Evolutionary conservation across 2,113 vertebrate species (phyloP), one percentile per base, ranked within the genome.

Genomic region (Ascaphus truei): DNA sequence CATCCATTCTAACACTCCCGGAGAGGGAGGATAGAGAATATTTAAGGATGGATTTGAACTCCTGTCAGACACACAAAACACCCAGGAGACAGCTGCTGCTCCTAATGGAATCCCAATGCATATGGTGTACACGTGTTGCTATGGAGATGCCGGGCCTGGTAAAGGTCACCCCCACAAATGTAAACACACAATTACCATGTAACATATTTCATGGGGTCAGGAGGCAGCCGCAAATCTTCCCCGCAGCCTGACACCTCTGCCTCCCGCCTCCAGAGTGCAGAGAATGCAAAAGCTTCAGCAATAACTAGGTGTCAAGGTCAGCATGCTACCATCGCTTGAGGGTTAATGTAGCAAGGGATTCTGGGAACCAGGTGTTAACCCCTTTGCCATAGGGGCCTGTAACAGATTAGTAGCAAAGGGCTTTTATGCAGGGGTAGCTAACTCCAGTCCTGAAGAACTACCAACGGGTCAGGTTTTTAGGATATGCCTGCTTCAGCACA

Each of bases 121-220:
- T 30, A 60, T 52, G 23, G 66, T 41, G 56, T 41, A 30, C 33
- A 39, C n/a, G 30, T 7, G 43, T 69, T 69, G 22, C 56, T 48
- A 60, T 69, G 33, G 66, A 59, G 58, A 69, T 51, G 39, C 7
- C 23, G 43, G 23, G 66, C 5, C 30, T 25, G 13, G 31, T 30
- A 69, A 60, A 59, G 56, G 56, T 69, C 66, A 69, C 41, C 56
- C 27, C 10, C 34, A 51, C 43, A 39, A 69, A 51, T 69, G 56
- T 60, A 69, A 60, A 69, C 66, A 69, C 45, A 31, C 65, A 68
- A 59, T 68, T 68, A 59, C 65, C 43, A 68, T 68, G 65, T 68
- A 68, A 50, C 55, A 59, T 68, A 68, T 59, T 59, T 68, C 29
- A 68, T 59, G 55, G 65, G 65, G 65, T 68, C 55, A 59, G 65